Evolutionary conservation across 2,113 vertebrate species (phyloP).

Genomic region (Bettongia penicillata): DNA sequence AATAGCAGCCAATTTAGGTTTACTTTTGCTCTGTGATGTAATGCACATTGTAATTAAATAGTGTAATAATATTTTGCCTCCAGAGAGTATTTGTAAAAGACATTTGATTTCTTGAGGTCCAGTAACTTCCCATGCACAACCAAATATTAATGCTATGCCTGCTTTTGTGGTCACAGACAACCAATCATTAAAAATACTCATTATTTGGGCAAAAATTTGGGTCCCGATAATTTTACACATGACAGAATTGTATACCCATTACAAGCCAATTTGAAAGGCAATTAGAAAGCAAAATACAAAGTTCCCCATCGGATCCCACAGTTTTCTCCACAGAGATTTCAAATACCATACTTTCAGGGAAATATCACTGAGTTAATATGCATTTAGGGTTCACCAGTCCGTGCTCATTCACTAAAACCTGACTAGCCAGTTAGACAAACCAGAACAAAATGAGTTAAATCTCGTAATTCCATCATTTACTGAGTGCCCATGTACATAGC

Average conservation of each 20-base stretch:
- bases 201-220: conserved; percentile 26
- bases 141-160: conserved; percentile 71
- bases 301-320: conserved; percentile 67
- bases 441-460: conserved; percentile 69
- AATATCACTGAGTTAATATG: conserved; percentile 48
- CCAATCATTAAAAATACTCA: conserved; percentile 72
- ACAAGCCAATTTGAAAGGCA: conserved; percentile 54
- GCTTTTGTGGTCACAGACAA: conserved; percentile 75
- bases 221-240: conserved; percentile 49
- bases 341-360: conserved; percentile 72
- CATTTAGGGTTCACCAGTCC: conserved; percentile 58
- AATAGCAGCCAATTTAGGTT: conserved; percentile 85
- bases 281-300: conserved; percentile 51
- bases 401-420: conserved; percentile 71
- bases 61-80: conserved; percentile 78
- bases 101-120: conserved; percentile 79
- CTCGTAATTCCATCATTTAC: conserved; percentile 73
- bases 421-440: conserved; percentile 70
- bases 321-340: conserved; percentile 68
- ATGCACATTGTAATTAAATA: conserved; percentile 81
- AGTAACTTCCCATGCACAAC: conserved; percentile 80
- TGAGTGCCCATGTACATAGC: conserved; percentile 64
- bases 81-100: conserved; percentile 80
- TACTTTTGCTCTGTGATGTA: conserved; percentile 81
- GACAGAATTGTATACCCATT: conserved; percentile 47